Evolutionary conservation across 2,113 vertebrate genomes (phyloP).

Genomic region (Melanotaenia duboulayi): DNA sequence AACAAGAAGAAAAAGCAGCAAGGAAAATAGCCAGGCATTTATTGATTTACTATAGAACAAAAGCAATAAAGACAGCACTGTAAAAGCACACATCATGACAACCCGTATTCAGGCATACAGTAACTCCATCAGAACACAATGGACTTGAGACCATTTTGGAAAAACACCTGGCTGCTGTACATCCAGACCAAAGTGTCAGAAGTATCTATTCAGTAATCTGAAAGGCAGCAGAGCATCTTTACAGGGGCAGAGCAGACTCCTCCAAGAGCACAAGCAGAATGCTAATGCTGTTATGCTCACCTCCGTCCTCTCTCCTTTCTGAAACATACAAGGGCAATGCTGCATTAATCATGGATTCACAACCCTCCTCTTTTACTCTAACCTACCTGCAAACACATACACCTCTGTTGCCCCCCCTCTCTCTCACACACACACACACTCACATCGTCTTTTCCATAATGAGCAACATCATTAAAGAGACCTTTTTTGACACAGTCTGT

Average conservation of each 20-base stretch:
- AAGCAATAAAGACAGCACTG: neutral
- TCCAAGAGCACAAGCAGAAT: conserved; percentile 76
- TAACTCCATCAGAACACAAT: neutral
- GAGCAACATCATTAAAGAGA: conserved; percentile 33
- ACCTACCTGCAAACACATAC: conserved; percentile 43
- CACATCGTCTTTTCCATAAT: neutral
- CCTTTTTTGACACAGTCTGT: conserved; percentile 16
- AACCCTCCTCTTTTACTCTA: conserved; percentile 58
- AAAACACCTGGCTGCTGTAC: conserved; percentile 56
- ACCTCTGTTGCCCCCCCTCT: conserved; percentile 3
- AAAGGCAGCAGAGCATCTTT: conserved; percentile 68
- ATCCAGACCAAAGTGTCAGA: conserved; percentile 57
- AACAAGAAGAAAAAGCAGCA: neutral
- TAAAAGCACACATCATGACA: neutral
- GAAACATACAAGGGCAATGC: conserved; percentile 82
- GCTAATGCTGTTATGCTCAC: conserved; percentile 76
- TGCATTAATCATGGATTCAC: conserved; percentile 81
- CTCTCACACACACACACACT: neutral
- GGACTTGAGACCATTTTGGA: conserved; percentile 23
- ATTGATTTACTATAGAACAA: conserved; percentile 3
- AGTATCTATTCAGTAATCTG: conserved; percentile 62
- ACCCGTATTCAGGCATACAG: conserved; percentile 6
- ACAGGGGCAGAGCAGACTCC: conserved; percentile 64
- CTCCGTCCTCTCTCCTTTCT: conserved; percentile 68
- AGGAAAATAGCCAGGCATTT: neutral